phyloP scores from a whole-genome alignment of 37 sponge, comb jelly and placozoan species.

The Crambe crambe region DNA sequence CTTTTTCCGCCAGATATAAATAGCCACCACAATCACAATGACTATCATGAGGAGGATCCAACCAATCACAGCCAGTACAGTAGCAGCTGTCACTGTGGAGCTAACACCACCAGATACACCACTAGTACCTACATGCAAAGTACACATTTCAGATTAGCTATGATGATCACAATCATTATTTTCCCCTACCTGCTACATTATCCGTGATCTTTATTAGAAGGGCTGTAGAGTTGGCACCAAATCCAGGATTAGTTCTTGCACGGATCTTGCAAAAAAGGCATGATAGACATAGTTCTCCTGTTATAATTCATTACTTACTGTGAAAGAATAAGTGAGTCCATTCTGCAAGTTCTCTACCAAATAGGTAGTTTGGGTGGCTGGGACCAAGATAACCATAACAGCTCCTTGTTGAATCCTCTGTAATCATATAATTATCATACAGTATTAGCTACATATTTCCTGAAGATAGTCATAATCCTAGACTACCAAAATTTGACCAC shows the following conservation, averaged over 20 bases:
- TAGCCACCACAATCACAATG: not conserved
- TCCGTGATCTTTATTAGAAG: no score
- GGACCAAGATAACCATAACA: not conserved
- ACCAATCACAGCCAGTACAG: not conserved
- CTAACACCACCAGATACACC: not conserved
- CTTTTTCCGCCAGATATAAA: not conserved
- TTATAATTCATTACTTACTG: conserved; percentile 5
- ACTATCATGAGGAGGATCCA: not conserved
- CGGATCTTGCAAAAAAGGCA: not conserved
- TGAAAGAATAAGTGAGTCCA: conserved; percentile 18
- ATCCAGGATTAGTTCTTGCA: conserved; percentile 16
- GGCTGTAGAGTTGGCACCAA: conserved; percentile 16
- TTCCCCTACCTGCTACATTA: no score
- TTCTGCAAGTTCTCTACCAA: not conserved
- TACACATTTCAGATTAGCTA: no score
- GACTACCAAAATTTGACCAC: no score
- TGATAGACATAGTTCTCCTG: not conserved
- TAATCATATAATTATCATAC: not conserved
- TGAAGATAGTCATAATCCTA: no score
- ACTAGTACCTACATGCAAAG: no score
- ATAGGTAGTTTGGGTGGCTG: not conserved
- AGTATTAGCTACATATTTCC: not conserved
- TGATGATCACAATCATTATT: no score
- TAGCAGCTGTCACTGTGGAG: not conserved
- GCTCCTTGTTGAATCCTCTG: not conserved